Conservation (phyloP, 2,888 invertebrate genomes). For the Zhuqinia jingwanae region DNA sequence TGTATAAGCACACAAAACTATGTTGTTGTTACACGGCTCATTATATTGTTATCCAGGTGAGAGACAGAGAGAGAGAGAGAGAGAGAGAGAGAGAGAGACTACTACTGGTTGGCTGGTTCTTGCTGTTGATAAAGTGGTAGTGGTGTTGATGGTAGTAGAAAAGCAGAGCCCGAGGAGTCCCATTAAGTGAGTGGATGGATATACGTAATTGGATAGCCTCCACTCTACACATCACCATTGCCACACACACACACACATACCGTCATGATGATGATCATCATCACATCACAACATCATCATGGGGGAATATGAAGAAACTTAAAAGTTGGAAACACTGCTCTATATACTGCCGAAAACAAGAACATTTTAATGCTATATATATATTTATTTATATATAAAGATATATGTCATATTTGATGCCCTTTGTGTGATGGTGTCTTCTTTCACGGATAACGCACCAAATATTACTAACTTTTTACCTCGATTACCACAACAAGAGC, state of each 20-base stretch:
- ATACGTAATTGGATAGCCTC: conserved; percentile 78
- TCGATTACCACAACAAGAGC: conserved; percentile 27
- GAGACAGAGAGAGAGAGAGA: conserved; percentile 53
- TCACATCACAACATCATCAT: neutral
- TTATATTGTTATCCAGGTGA: conserved; percentile 71
- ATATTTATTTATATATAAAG: too few relatives aligned
- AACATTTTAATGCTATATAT: too few relatives aligned
- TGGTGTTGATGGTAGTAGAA: neutral
- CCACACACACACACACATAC: neutral
- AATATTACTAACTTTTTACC: conserved; percentile 36
- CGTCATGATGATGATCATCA: conserved; percentile 29
- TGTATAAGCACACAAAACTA: conserved; percentile 5
- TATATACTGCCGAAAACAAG: too few relatives aligned
- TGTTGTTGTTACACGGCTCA: conserved; percentile 55
- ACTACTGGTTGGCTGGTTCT: conserved; percentile 53
- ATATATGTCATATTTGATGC: too few relatives aligned
- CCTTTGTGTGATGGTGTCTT: neutral
- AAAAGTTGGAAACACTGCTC: neutral
- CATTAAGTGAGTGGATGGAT: conserved; percentile 77
- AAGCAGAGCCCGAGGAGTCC: conserved; percentile 71
- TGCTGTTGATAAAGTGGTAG: conserved; percentile 33
- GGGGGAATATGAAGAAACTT: conserved; percentile 64
- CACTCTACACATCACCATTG: conserved; percentile 68
- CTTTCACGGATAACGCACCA: conserved; percentile 16
- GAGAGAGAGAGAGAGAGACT: conserved; percentile 48